A percentile compares a stretch with the other conserved stretches of the same genome.
Conservation (phyloP, 1,140 invertebrate genomes). For the Melanaphis sacchari region DNA sequence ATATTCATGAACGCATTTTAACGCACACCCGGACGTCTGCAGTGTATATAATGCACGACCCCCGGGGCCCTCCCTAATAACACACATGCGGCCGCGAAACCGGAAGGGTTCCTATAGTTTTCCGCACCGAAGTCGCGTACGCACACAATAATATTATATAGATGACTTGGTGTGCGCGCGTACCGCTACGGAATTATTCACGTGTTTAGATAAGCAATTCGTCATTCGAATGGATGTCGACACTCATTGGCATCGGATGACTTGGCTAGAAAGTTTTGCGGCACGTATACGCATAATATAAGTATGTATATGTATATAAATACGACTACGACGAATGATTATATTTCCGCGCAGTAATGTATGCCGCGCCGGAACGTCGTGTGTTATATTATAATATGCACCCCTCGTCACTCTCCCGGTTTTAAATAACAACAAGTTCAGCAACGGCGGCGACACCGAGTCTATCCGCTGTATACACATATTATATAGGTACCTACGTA, state of each 20-base stretch:
- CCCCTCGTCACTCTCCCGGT: neutral
- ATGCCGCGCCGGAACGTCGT: neutral
- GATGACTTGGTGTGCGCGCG: neutral
- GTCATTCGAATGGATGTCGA: conserved; percentile 44
- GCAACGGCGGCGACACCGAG: neutral
- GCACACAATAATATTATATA: neutral
- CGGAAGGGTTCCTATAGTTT: conserved; percentile 48
- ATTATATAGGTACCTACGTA: neutral
- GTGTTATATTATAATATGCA: conserved; percentile 48
- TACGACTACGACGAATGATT: neutral
- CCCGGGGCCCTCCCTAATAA: conserved; percentile 24
- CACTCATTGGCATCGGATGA: conserved; percentile 21
- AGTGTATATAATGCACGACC: neutral
- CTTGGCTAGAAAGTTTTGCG: conserved; percentile 19
- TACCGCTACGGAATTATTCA: conserved; percentile 35
- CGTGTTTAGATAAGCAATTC: conserved; percentile 47
- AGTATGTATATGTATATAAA: neutral
- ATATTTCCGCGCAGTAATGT: neutral
- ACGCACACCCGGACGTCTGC: neutral
- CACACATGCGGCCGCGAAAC: neutral
- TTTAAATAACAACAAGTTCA: conserved; percentile 38
- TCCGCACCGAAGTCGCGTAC: neutral
- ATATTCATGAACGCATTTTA: conserved; percentile 47
- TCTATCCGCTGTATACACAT: neutral
- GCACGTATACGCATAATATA: neutral